Evolutionary conservation across 2,888 invertebrate genomes (phyloP).

Genomic region (Sinhomidia bicolor): DNA sequence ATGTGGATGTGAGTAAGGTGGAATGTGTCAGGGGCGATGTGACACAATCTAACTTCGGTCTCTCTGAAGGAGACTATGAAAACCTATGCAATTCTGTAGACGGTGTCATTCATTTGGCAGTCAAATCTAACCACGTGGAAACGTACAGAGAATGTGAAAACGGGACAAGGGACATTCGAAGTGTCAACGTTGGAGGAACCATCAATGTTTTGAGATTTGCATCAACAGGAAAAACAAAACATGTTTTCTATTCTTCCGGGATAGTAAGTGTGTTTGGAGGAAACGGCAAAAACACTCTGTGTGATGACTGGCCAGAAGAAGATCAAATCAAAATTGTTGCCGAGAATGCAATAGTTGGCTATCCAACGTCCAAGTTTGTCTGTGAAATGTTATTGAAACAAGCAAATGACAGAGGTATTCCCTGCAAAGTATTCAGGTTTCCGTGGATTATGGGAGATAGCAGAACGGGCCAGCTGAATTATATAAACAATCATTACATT

Average conservation of each 20-base stretch:
- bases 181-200: conserved; percentile 41
- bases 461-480: conserved; percentile 18
- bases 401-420: conserved; percentile 22
- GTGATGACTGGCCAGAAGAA: conserved; percentile 35
- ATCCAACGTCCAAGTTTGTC: neutral
- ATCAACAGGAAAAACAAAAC: neutral
- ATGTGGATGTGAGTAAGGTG: neutral
- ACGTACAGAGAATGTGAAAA: conserved; percentile 60
- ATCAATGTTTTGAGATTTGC: conserved; percentile 10
- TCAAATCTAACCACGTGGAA: conserved; percentile 49
- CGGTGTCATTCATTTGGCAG: conserved; percentile 50
- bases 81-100: conserved; percentile 6
- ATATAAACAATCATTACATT: conserved; percentile 40
- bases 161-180: neutral
- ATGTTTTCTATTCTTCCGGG: conserved; percentile 16
- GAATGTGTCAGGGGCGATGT: neutral
- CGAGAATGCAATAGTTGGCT: neutral
- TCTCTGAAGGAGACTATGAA: neutral
- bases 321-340: conserved; percentile 22
- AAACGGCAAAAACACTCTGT: neutral
- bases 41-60: neutral
- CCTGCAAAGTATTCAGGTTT: conserved; percentile 34
- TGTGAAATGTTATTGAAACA: conserved; percentile 14
- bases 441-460: conserved; percentile 41
- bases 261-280: conserved; percentile 7